These are phyloP conservation scores for Dolichallabes microphthalmus DNA, from an alignment of 2,113 vertebrate species.

Conservation along the genomic window DNA sequence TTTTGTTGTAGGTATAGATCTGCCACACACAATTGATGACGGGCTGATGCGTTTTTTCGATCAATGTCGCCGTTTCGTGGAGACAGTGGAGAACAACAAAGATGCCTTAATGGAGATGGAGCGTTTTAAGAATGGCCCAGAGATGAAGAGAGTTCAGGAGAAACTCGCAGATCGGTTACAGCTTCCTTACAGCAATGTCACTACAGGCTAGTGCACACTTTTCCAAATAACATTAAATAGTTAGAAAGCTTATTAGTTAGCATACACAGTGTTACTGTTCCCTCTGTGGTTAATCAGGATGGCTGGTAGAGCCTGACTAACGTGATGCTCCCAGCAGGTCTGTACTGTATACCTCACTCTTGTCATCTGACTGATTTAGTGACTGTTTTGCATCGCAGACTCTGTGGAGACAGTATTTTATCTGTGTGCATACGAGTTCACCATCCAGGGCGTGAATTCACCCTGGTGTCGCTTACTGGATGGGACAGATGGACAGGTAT, in stretches of 20 bases:
- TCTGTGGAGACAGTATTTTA: constrained; percentile 89
- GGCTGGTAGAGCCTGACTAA: neutral
- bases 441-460: constrained; percentile 83
- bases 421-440: constrained; percentile 88
- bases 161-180: constrained; percentile 80
- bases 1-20: constrained; percentile 70
- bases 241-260: neutral
- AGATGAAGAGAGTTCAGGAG: constrained; percentile 82
- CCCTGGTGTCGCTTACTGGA: constrained; percentile 91
- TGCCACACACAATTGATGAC: constrained; percentile 77
- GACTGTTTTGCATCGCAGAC: constrained; percentile 69
- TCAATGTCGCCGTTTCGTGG: constrained; percentile 79
- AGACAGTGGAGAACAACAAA: constrained; percentile 77
- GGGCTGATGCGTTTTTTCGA: constrained; percentile 91
- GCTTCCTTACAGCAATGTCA: constrained; percentile 71
- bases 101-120: constrained; percentile 74
- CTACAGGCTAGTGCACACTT: constrained; percentile 69
- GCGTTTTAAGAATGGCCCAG: constrained; percentile 80
- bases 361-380: neutral
- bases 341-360: neutral
- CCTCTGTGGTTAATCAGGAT: neutral
- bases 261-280: neutral
- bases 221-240: neutral
- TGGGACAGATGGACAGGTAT: constrained; percentile 85
- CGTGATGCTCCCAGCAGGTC: neutral